Evolutionary conservation across 2,888 invertebrate species (phyloP).

Genomic region (Volucella inanis): DNA sequence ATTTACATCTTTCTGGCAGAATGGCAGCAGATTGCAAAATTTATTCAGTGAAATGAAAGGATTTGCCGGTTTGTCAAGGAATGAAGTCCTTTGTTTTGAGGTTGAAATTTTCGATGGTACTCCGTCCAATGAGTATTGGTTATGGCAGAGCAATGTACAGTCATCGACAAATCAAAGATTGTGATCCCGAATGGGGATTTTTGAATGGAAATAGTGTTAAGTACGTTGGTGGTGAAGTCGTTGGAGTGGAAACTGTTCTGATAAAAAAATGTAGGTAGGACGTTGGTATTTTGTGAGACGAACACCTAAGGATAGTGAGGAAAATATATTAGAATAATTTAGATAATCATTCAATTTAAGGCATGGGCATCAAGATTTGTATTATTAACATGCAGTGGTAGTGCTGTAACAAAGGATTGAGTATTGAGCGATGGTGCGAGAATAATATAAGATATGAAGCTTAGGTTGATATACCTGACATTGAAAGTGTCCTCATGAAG

Average conservation of each 20-base stretch:
- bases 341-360: no score
- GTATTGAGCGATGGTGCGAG: no score
- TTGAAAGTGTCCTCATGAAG: no score
- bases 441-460: no score
- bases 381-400: no score
- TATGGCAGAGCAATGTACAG: constrained; percentile 47
- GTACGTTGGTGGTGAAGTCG: not conserved
- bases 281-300: no score
- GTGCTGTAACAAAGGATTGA: no score
- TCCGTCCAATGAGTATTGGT: not conserved
- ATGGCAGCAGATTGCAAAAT: constrained; percentile 43
- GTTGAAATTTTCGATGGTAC: constrained; percentile 11
- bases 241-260: not conserved
- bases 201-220: not conserved
- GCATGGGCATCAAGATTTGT: no score
- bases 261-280: not conserved
- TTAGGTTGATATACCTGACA: no score
- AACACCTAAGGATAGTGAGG: no score
- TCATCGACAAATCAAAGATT: constrained; percentile 52
- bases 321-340: no score
- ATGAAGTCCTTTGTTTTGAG: constrained; percentile 38
- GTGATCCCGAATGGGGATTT: constrained; percentile 16
- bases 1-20: constrained; percentile 1
- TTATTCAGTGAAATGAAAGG: constrained; percentile 59
- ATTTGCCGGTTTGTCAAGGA: constrained; percentile 41